Evolutionary conservation across 2,113 vertebrate species (phyloP).

Genomic region (Piprites chloris): DNA sequence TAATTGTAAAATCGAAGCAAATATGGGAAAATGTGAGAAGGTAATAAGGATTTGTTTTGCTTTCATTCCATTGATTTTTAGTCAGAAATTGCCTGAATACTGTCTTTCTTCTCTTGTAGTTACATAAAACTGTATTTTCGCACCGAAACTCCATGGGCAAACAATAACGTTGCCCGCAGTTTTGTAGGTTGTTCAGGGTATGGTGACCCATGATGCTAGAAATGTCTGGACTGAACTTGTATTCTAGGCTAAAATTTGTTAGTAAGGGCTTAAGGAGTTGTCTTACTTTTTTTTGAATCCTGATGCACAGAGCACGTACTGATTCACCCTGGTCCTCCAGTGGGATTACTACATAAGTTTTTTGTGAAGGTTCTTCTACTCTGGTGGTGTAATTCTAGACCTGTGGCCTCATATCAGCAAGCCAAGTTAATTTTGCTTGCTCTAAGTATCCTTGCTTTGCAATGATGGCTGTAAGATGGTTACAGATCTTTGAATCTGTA

Average conservation of each 20-base stretch:
- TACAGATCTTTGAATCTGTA: not conserved
- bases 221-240: not conserved
- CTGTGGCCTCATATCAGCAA: not conserved
- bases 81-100: not conserved
- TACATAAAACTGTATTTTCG: not conserved
- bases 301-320: not conserved
- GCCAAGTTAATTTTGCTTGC: not conserved
- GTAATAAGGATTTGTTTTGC: slow-evolving; percentile 52
- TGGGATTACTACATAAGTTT: not conserved
- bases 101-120: not conserved
- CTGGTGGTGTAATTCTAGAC: not conserved
- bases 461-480: not conserved
- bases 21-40: slow-evolving; percentile 87
- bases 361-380: not conserved
- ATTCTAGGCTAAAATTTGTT: not conserved
- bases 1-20: slow-evolving; percentile 83
- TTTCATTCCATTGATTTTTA: not conserved
- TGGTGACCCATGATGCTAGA: not conserved
- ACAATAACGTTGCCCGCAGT: not conserved
- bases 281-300: not conserved
- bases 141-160: not conserved
- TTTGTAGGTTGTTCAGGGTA: not conserved
- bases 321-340: not conserved
- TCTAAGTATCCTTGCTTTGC: not conserved
- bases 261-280: not conserved